Percentiles rank a stretch among this genome's conserved stretches.
Conservation (phyloP, 2,888 invertebrate genomes). For the Lasius platythorax region DNA sequence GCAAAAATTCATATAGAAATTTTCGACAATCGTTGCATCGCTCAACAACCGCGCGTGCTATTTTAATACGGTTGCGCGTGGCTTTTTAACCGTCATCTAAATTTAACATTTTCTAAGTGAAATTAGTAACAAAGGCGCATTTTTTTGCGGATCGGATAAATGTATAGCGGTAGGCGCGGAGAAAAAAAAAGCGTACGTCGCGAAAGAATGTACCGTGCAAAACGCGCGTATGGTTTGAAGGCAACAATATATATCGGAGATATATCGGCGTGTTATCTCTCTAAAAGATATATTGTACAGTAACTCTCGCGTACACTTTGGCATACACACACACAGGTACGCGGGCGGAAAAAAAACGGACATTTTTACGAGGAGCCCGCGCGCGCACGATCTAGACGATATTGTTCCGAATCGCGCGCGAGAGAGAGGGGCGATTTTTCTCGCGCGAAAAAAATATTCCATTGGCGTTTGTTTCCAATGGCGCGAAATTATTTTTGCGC, state of each 20-base stretch:
- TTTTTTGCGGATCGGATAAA: constrained; percentile 13
- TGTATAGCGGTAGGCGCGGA: neutral
- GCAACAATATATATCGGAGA: constrained; percentile 83
- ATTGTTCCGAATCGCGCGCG: constrained; percentile 41
- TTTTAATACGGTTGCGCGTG: neutral
- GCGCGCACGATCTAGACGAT: constrained; percentile 65
- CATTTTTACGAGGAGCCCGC: constrained; percentile 85
- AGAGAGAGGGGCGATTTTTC: constrained; percentile 55
- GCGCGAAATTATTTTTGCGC: constrained; percentile 64
- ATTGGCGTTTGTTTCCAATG: constrained; percentile 15
- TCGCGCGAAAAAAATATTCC: constrained; percentile 68
- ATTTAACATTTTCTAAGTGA: neutral
- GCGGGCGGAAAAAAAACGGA: constrained; percentile 77
- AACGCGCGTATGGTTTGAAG: constrained; percentile 63
- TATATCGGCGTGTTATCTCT: constrained; percentile 85
- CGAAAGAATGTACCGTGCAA: neutral
- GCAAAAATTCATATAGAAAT: neutral
- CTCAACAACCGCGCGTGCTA: neutral
- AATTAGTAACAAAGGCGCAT: neutral
- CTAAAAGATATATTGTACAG: constrained; percentile 71
- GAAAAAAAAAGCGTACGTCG: neutral
- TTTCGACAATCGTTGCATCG: neutral
- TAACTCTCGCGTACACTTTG: constrained; percentile 68
- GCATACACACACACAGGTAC: constrained; percentile 68
- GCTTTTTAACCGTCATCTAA: neutral